These are phyloP conservation scores for Crematogaster levior DNA, from an alignment of 2,888 invertebrate genomes.

Conservation along the genomic window DNA sequence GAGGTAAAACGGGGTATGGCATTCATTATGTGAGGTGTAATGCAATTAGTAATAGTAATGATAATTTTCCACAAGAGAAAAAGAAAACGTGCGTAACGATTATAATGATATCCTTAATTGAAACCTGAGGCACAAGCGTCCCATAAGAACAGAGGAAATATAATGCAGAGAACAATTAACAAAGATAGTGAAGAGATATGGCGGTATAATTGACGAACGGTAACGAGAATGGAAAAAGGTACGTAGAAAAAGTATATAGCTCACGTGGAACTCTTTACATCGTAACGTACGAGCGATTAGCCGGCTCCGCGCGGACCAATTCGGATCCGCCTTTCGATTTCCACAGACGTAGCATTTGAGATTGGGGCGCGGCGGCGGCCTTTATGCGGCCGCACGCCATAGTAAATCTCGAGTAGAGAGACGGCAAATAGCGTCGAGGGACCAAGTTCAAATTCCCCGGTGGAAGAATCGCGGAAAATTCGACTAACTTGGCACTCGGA, in stretches of 20 bases:
- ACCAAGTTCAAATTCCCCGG: constrained; percentile 70
- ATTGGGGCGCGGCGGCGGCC: constrained; percentile 49
- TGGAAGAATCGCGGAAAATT: constrained; percentile 77
- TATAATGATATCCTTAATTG: constrained; percentile 35
- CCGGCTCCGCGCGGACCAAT: constrained; percentile 30
- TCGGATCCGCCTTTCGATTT: constrained; percentile 45
- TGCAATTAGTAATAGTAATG: constrained; percentile 39
- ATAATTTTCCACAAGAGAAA: constrained; percentile 22
- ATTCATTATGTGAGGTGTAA: neutral
- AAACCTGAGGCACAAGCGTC: constrained; percentile 15
- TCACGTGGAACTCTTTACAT: constrained; percentile 23
- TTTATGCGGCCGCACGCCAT: constrained; percentile 48
- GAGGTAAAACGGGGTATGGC: neutral
- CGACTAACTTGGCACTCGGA: constrained; percentile 76
- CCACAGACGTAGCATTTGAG: constrained; percentile 48
- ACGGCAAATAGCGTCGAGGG: constrained; percentile 65
- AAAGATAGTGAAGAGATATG: neutral
- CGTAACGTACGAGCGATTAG: constrained; percentile 45
- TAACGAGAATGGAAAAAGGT: constrained; percentile 28
- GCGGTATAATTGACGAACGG: neutral
- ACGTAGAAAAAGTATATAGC: neutral
- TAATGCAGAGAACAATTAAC: constrained; percentile 29
- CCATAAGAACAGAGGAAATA: constrained; percentile 6
- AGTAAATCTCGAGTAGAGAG: constrained; percentile 68
- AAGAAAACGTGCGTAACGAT: constrained; percentile 24